Conservation (phyloP, 1,140 invertebrate genomes). For the Heliconius eleuchia region DNA sequence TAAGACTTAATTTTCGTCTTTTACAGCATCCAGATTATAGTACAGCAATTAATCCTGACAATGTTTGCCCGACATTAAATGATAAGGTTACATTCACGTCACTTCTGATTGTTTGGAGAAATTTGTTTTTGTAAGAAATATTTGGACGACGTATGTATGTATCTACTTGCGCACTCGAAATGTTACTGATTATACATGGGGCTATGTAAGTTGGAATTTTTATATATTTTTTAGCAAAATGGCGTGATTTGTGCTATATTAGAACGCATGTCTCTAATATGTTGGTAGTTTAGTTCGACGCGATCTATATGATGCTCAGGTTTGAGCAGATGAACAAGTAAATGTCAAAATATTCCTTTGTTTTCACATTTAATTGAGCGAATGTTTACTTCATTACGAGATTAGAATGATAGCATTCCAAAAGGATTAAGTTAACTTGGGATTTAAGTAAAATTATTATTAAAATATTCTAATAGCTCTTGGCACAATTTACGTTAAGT, state of each 20-base stretch:
- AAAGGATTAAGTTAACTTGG: not conserved
- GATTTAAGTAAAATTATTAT: not conserved
- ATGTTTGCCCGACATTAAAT: slow-evolving; percentile 14
- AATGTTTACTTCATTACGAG: not conserved
- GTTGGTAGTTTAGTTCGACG: too few relatives aligned
- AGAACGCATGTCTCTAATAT: too few relatives aligned
- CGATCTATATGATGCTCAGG: not conserved
- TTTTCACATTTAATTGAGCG: not conserved
- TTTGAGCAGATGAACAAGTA: not conserved
- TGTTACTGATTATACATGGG: too few relatives aligned
- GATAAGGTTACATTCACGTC: slow-evolving; percentile 10
- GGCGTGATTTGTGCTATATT: too few relatives aligned
- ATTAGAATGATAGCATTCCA: not conserved
- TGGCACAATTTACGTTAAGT: too few relatives aligned
- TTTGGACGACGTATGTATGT: not conserved
- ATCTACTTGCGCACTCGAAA: too few relatives aligned
- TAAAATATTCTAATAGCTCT: not conserved
- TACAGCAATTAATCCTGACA: slow-evolving; percentile 16
- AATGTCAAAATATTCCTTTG: not conserved
- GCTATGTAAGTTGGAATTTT: too few relatives aligned
- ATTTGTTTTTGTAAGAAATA: not conserved
- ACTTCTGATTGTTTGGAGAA: not conserved
- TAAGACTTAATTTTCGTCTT: not conserved
- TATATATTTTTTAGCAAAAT: too few relatives aligned
- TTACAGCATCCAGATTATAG: not conserved